These are phyloP conservation scores for Oophaga sylvatica DNA, from an alignment of 2,797 vertebrate species.

Conservation along the genomic window DNA sequence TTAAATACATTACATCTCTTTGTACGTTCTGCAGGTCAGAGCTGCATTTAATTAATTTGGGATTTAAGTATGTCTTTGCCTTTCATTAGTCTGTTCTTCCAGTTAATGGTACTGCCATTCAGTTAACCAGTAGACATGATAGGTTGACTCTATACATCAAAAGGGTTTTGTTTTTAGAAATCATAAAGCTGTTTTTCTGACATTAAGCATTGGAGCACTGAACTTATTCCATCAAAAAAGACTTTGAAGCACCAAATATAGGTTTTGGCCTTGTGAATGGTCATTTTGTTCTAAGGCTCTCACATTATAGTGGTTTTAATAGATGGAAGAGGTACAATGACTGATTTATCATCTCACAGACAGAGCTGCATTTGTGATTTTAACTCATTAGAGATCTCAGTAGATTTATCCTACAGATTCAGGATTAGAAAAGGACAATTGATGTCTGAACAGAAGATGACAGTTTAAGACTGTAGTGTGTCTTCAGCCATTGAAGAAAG, in stretches of 20 bases:
- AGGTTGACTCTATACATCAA: slow-evolving; percentile 21
- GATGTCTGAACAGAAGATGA: neutral
- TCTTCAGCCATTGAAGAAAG: neutral
- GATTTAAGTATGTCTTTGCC: neutral
- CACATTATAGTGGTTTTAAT: slow-evolving; percentile 25
- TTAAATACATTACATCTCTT: no score
- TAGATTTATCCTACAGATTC: slow-evolving; percentile 18
- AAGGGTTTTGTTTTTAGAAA: slow-evolving; percentile 34
- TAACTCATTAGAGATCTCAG: neutral
- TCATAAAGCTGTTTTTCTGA: slow-evolving; percentile 46
- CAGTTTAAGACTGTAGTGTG: neutral
- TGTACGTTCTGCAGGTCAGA: no score
- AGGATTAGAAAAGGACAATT: slow-evolving; percentile 27
- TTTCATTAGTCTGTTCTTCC: neutral
- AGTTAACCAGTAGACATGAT: neutral
- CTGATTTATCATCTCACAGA: slow-evolving; percentile 19
- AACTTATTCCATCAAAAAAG: slow-evolving; percentile 35
- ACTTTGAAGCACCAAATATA: slow-evolving; percentile 45
- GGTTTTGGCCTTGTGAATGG: slow-evolving; percentile 30
- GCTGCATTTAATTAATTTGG: no score
- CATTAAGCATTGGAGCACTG: slow-evolving; percentile 41
- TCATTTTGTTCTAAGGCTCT: slow-evolving; percentile 21
- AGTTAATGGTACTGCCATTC: neutral
- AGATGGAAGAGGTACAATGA: slow-evolving; percentile 26
- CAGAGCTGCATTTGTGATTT: slow-evolving; percentile 49